Conservation (phyloP, 2,797 vertebrate species). For the Gallirallus australis region DNA sequence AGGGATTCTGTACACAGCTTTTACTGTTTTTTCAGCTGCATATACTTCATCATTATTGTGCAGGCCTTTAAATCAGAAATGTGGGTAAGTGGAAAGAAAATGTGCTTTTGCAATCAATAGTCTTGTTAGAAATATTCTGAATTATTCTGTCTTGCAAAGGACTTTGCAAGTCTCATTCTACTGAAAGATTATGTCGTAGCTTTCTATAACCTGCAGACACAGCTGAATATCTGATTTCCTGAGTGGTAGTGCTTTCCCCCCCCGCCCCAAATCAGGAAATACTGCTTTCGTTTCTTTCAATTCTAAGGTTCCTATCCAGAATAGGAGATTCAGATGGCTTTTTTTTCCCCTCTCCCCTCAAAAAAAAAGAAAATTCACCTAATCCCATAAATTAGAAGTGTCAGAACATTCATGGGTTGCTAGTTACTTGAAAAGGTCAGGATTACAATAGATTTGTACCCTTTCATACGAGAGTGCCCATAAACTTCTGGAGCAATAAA, state of each 20-base stretch:
- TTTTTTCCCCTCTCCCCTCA: not conserved
- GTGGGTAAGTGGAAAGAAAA: conserved; percentile 29
- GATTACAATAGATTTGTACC: not conserved
- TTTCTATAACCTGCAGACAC: conserved; percentile 2
- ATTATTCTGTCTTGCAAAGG: conserved; percentile 37
- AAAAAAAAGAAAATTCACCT: not conserved
- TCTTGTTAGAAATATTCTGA: conserved; percentile 41
- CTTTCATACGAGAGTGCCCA: not conserved
- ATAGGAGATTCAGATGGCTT: not conserved
- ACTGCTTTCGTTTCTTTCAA: not conserved
- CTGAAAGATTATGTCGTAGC: not conserved
- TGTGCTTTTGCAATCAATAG: conserved; percentile 57
- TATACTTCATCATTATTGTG: conserved; percentile 23
- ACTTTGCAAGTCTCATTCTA: not conserved
- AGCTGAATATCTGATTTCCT: conserved; percentile 21
- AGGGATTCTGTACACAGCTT: conserved; percentile 11
- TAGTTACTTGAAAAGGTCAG: not conserved
- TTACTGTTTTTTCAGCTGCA: conserved; percentile 20
- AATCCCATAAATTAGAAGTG: not conserved
- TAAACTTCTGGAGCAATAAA: not conserved
- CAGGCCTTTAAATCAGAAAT: conserved; percentile 45
- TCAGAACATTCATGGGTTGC: not conserved
- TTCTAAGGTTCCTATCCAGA: not conserved
- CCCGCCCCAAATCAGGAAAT: conserved; percentile 4
- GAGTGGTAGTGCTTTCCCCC: not conserved